A percentile compares a stretch with the other conserved stretches of the same genome.
Conservation (phyloP, 2,888 invertebrate species). For the Gryllus longicercus region DNA sequence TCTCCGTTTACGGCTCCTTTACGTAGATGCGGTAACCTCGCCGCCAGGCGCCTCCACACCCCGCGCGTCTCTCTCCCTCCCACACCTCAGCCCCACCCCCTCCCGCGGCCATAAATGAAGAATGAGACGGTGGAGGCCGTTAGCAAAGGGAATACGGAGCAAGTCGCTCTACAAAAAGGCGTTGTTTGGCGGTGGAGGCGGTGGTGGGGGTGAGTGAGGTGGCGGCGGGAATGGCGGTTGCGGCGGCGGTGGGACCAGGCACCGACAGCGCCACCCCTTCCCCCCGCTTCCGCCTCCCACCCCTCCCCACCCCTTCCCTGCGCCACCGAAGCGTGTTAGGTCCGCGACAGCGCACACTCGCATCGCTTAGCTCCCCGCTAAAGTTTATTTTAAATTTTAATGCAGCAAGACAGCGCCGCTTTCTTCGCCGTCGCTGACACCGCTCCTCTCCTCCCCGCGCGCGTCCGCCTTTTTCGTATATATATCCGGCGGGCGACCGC, state of each 20-base stretch:
- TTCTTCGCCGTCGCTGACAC: not conserved
- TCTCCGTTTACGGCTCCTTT: constrained; percentile 17
- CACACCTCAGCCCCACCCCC: not conserved
- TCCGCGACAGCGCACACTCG: not conserved
- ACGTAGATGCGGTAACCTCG: constrained; percentile 11
- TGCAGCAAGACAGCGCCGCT: not conserved
- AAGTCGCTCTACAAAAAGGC: not conserved
- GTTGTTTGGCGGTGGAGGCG: constrained; percentile 4
- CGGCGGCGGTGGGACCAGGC: not conserved
- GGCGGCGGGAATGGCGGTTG: not conserved
- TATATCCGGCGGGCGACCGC: too few species aligned
- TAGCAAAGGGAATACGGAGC: constrained; percentile 9
- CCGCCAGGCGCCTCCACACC: not conserved
- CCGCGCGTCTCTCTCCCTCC: not conserved
- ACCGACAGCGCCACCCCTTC: not conserved
- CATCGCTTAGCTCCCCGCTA: not conserved
- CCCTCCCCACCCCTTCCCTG: not conserved
- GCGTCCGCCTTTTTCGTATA: too few species aligned
- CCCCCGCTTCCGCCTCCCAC: not conserved
- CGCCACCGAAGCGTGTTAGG: not conserved
- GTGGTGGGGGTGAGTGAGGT: not conserved
- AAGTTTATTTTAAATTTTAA: constrained; percentile 17
- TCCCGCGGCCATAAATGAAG: not conserved
- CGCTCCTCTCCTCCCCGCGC: too few species aligned
- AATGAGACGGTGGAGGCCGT: not conserved